Base-by-base conservation (phyloP, 37 sponge, comb jelly and placozoan species). In the Axinella damicornis region DNA sequence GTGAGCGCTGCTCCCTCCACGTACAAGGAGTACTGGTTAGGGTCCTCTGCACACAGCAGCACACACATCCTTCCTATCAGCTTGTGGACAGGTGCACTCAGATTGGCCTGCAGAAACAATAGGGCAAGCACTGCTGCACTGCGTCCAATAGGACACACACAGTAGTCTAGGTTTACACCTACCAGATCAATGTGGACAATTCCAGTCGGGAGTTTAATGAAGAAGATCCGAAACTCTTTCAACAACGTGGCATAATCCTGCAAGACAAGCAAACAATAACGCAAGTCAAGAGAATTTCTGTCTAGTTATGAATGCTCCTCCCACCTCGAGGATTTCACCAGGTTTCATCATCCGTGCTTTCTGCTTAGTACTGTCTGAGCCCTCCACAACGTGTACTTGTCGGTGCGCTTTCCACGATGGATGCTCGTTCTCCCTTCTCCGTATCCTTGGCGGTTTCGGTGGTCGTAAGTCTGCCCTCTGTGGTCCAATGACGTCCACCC, bases 1-100 rank as follows among this genome's bases (percentile, higher is more conserved):
- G 94, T 85, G 18, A 93, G 73, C 22, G 76, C 69, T 9, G 94
- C 73, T 21, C 94, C 94, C 56, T 89, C 90, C 60, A 89, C 74
- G 36, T 63, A 77, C 22, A 93, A 73, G n/a, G 57, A 57, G 75
- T 81, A 93, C 22, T 65, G 22, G 21, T 89, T 83, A 9, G 57
- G 54, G 53, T 89, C 32, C 11, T 86, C 94, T 92, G 64, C 16
- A 20, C 22, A 53, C 39, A 79, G 56, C 69, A 85, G 40, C 18
- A 59, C 58, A 76, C 85, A 85, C 22, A 85, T 60, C 17, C 85
- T 39, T 19, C 69, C 39, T 22, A 76, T 85, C 34, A 85, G 32
- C 69, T 85, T 85, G 36, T 52, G 33, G 30, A 85, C 58, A 18
- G 36, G 41, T 53, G 72, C 54, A 46, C 76, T 65, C 18, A 85